phyloP scores from a whole-genome alignment of 53 echinoderm and acorn worm species.

The Mesocentrotus franciscanus region DNA sequence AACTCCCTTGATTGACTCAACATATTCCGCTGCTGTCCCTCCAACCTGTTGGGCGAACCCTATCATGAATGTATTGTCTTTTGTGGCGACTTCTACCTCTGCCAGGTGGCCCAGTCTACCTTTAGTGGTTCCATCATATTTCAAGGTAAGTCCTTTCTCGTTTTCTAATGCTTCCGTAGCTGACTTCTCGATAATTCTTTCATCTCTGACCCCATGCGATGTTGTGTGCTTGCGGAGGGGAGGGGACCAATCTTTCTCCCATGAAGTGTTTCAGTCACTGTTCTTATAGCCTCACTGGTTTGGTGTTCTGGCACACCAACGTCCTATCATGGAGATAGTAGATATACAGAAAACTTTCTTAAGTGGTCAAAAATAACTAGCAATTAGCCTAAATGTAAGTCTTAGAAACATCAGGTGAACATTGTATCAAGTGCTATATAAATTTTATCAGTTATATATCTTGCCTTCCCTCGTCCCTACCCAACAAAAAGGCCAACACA shows the following conservation, averaged over 20 bases:
- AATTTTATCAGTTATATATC: neutral
- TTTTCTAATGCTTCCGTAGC: neutral
- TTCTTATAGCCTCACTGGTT: slow-evolving; percentile 26
- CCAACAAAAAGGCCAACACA: neutral
- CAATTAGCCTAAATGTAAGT: too few relatives aligned
- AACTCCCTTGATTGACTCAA: neutral
- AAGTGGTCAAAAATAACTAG: neutral
- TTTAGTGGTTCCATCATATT: slow-evolving; percentile 56
- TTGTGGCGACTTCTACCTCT: neutral
- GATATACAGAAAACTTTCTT: neutral
- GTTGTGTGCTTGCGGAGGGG: slow-evolving; percentile 20
- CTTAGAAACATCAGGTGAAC: too few relatives aligned
- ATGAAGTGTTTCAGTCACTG: neutral
- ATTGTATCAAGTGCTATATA: too few relatives aligned
- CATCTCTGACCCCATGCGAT: slow-evolving; percentile 37
- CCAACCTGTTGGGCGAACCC: slow-evolving; percentile 8
- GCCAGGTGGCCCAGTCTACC: slow-evolving; percentile 7
- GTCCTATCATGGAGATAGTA: slow-evolving; percentile 42
- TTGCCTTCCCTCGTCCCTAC: neutral
- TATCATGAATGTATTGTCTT: neutral
- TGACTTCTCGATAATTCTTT: neutral
- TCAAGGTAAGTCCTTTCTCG: neutral
- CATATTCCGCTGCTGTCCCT: neutral
- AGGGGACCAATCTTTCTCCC: slow-evolving; percentile 13
- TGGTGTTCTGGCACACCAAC: slow-evolving; percentile 34